A percentile compares a stretch with the other conserved stretches of the same genome.
Conservation (phyloP, 2,888 invertebrate genomes). For the Loripinus fragilis region DNA sequence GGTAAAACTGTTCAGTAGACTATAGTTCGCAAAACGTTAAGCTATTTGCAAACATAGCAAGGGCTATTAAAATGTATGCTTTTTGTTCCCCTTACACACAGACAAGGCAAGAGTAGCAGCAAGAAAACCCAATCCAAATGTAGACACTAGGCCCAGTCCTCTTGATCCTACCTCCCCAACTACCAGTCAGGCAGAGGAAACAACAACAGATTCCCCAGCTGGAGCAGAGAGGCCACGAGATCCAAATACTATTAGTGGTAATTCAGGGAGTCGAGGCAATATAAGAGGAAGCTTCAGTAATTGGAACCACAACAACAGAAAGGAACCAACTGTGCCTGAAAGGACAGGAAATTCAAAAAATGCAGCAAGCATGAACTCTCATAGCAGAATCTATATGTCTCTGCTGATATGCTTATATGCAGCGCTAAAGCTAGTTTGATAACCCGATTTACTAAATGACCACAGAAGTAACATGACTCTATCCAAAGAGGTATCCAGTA, state of each 20-base stretch:
- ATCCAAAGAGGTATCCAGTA: no score
- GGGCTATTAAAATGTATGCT: no score
- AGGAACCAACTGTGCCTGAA: background rate
- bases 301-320: background rate
- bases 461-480: no score
- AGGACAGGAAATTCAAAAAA: background rate
- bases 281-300: background rate
- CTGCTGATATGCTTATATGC: background rate
- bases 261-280: background rate
- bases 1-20: no score
- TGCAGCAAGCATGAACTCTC: background rate
- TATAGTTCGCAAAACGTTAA: no score
- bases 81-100: background rate
- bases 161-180: background rate
- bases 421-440: background rate
- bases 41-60: no score
- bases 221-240: no score
- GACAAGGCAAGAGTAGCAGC: background rate
- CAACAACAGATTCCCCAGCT: background rate
- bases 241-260: background rate
- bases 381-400: background rate
- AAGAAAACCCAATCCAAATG: constrained; percentile 7
- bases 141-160: background rate
- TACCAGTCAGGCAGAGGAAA: background rate
- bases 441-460: no score